phyloP scores from a whole-genome alignment of 2,113 vertebrate genomes.

The Atrichornis clamosus region DNA sequence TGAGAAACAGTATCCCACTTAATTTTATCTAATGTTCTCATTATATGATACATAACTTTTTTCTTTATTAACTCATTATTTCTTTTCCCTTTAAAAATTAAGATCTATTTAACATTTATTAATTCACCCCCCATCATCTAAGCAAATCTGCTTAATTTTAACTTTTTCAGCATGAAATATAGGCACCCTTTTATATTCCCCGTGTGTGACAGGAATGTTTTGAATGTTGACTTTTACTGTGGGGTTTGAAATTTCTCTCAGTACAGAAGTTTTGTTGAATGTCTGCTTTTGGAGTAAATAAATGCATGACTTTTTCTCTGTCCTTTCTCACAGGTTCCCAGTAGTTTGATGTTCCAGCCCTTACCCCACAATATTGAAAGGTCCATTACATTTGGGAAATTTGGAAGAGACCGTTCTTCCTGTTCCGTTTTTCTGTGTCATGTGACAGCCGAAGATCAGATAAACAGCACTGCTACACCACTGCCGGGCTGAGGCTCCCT shows the following conservation, averaged over 20 bases:
- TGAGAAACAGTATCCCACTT: background rate
- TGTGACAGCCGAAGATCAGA: background rate
- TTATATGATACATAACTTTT: background rate
- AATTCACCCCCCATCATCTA: background rate
- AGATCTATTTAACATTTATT: background rate
- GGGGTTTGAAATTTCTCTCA: background rate
- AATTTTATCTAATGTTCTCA: background rate
- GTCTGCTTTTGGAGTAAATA: background rate
- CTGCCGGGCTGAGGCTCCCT: background rate
- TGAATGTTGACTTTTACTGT: background rate
- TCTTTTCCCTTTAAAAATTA: background rate
- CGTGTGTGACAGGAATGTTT: background rate
- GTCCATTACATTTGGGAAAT: background rate
- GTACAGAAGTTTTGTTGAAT: background rate
- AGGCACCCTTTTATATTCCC: background rate
- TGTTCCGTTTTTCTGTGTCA: background rate
- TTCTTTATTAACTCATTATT: background rate
- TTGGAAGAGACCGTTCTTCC: background rate
- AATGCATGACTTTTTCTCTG: background rate
- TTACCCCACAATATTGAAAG: background rate
- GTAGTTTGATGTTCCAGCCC: background rate
- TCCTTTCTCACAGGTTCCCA: background rate
- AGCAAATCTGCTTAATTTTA: background rate
- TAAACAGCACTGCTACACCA: background rate
- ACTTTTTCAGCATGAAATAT: background rate